phyloP scores from a whole-genome alignment of 2,888 invertebrate species.

The Brachylomia viminalis region DNA sequence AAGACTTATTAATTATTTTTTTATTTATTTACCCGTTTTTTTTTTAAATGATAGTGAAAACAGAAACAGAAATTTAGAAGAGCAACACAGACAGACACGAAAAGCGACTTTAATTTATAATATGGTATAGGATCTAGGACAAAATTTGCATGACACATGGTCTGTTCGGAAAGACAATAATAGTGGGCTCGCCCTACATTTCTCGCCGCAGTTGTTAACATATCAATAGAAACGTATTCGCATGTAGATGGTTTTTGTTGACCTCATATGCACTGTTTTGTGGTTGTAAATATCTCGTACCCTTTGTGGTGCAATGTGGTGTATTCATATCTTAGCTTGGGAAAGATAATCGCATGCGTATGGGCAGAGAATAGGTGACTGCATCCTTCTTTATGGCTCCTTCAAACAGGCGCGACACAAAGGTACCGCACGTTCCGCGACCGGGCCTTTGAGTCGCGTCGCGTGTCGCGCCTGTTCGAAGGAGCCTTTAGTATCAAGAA shows the following conservation, averaged over 20 bases:
- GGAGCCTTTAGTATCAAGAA: too few species aligned
- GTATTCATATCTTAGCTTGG: constrained; percentile 1
- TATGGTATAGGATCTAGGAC: constrained; percentile 52
- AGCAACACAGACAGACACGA: neutral
- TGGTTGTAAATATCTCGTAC: constrained; percentile 51
- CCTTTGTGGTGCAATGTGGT: constrained; percentile 43
- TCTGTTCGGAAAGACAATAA: constrained; percentile 56
- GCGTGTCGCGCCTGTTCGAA: too few species aligned
- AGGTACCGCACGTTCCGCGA: too few species aligned
- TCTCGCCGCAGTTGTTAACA: constrained; percentile 53
- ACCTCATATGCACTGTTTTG: constrained; percentile 56
- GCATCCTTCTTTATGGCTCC: neutral
- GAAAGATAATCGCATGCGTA: constrained; percentile 4
- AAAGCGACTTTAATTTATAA: neutral
- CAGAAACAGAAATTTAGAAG: neutral
- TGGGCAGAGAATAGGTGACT: neutral
- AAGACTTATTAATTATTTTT: too few species aligned
- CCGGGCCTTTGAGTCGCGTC: too few species aligned
- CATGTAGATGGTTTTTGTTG: constrained; percentile 36
- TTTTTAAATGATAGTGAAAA: neutral
- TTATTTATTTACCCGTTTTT: too few species aligned
- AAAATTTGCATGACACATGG: constrained; percentile 64
- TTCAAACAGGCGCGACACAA: too few species aligned
- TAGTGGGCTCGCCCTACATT: constrained; percentile 55
- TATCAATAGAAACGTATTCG: constrained; percentile 58